Evolutionary conservation across 1,140 invertebrate species (phyloP), one percentile per base, ranked within the genome.

Genomic region (Cydia strobilella): DNA sequence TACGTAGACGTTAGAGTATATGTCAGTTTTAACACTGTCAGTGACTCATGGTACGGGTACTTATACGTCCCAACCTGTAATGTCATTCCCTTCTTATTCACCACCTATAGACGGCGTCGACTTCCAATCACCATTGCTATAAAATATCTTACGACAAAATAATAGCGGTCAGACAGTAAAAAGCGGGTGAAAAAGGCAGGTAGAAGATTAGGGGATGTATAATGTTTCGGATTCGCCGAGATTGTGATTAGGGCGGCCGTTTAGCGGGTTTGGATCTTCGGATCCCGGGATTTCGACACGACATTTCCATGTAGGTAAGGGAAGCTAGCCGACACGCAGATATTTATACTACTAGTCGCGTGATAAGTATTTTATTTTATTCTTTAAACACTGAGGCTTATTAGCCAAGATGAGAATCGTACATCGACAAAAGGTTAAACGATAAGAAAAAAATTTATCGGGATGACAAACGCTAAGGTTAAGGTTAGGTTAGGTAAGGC

Each of bases 121-220:
- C 15, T 18, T 54, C 51, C 51, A 77, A 74, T 74, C 72, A 77
- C 72, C 76, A 72, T 82, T 81, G 76, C 75, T 81, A 84, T 89
- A 90, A 90, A 88, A 86, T 82, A 86, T 87, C 87, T 90, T 89
- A 90, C 84, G 86, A 87, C 83, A 81, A 89, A 87, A 90, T 90
- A 90, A 90, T 87, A 87, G 86, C 81, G 79, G 83, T 75, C 73
- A 45, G 76, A 78, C 72, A 74, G 72, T 65, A 76, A 85, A 87
- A 84, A 82, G 79, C 76, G 73, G 54, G 7, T 23, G 78, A 75
- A 84, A 86, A 84, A 84, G 51, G 75, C 82, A 85, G 84, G 81
- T 84, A 86, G 79, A 45, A 48, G 65, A 74, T 66, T 76, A 73
- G 71, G 51, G 51, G 10, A 45, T 42, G 72, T 39, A 73, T 73